A percentile compares a stretch with the other conserved stretches of the same genome.
These are phyloP conservation scores for Galago senegalensis DNA, from an alignment of 2,797 vertebrate species.

Conservation along the genomic window DNA sequence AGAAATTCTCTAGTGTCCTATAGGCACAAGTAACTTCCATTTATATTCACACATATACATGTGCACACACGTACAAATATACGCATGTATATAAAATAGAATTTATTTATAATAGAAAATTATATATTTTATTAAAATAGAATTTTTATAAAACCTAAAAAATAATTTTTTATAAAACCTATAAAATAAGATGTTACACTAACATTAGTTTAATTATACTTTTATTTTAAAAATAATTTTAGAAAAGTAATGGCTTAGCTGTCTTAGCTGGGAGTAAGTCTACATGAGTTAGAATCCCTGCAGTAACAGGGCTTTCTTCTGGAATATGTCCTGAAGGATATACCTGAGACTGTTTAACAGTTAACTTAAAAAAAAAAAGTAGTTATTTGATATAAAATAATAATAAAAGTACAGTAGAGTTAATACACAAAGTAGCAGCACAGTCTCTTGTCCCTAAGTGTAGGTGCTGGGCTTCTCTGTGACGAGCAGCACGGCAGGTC, in stretches of 20 bases:
- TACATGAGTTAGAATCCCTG: background rate
- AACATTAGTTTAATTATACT: constrained; percentile 11
- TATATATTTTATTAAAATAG: too few relatives aligned
- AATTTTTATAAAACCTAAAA: background rate
- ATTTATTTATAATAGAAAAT: background rate
- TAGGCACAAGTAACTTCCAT: background rate
- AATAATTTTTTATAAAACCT: background rate
- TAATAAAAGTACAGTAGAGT: background rate
- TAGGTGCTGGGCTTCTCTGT: background rate
- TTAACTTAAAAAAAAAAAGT: background rate
- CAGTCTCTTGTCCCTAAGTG: background rate
- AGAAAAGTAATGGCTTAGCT: constrained; percentile 2
- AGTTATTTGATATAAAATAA: background rate
- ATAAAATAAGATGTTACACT: background rate
- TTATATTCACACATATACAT: background rate
- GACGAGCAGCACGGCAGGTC: background rate
- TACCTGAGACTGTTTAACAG: background rate
- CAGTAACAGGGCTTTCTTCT: background rate
- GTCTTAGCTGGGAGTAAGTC: background rate
- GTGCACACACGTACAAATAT: background rate
- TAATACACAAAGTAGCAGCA: background rate
- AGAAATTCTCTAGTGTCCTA: background rate
- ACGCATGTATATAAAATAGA: background rate
- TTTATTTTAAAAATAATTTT: constrained; percentile 34
- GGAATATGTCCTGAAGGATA: background rate